phyloP scores from a whole-genome alignment of 92 coral and sea anemone species.

The Micromussa lordhowensis region DNA sequence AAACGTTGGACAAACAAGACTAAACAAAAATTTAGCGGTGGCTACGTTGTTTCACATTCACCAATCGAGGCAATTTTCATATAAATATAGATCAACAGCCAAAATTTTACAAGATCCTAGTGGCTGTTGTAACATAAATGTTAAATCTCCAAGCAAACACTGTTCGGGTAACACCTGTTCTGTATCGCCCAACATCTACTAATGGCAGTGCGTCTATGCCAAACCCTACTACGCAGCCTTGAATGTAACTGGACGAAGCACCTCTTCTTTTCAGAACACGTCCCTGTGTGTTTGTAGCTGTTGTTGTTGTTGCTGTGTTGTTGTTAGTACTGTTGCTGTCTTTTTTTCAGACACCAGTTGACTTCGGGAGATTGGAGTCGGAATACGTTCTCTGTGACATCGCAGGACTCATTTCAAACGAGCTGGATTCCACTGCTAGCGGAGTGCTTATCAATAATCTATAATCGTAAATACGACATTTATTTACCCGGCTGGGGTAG shows the following conservation, averaged over 20 bases:
- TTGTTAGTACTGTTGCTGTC: too few relatives aligned
- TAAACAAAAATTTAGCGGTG: background rate
- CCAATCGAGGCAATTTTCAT: background rate
- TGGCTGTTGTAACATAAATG: background rate
- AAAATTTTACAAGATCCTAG: background rate
- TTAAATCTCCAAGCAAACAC: background rate
- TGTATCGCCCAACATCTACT: background rate
- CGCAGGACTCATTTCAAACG: conserved; percentile 33
- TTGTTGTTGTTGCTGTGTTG: too few relatives aligned
- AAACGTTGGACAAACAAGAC: background rate
- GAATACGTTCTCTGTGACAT: conserved; percentile 62
- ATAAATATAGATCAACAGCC: background rate
- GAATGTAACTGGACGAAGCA: background rate
- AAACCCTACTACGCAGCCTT: background rate
- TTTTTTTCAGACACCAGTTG: conserved; percentile 42
- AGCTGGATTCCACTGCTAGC: conserved; percentile 11
- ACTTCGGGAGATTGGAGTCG: conserved; percentile 47
- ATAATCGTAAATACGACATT: background rate
- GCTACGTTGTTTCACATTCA: background rate
- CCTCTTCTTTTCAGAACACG: background rate
- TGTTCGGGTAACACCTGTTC: background rate
- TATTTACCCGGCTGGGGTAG: background rate
- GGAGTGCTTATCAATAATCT: conserved; percentile 52
- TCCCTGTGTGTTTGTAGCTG: background rate
- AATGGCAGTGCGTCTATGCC: background rate